Evolutionary conservation across 1,140 invertebrate species (phyloP).

Genomic region (Asbolus verrucosus): DNA sequence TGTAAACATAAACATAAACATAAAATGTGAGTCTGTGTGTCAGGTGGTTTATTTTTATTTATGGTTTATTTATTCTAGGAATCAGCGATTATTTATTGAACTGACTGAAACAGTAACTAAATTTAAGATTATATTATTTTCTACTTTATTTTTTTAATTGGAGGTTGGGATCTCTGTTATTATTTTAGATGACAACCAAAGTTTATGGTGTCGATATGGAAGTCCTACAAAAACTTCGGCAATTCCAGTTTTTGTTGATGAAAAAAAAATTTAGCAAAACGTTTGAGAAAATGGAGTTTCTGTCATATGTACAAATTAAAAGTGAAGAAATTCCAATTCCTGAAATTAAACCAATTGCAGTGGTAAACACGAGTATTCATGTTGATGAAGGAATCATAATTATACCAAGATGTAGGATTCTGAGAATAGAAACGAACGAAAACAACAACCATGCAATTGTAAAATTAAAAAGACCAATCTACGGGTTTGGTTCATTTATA

Average conservation of each 20-base stretch:
- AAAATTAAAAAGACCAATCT: background rate
- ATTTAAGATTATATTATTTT: conserved; percentile 23
- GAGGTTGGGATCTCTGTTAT: conserved; percentile 11
- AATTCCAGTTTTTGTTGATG: conserved; percentile 7
- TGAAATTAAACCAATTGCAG: conserved; percentile 1
- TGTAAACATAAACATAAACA: too few relatives aligned
- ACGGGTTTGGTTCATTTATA: background rate
- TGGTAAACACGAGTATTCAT: background rate
- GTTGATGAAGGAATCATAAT: background rate
- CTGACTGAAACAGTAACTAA: background rate
- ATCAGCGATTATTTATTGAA: too few relatives aligned
- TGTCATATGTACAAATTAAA: background rate
- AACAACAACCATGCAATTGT: conserved; percentile 9
- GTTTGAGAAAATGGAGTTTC: background rate
- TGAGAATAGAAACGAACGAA: background rate
- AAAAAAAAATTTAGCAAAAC: conserved; percentile 15
- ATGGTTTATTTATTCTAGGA: too few relatives aligned
- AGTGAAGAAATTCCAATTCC: conserved; percentile 10
- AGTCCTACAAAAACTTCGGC: conserved; percentile 2
- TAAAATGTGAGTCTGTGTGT: too few relatives aligned
- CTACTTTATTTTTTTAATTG: conserved; percentile 12
- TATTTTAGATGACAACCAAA: conserved; percentile 16
- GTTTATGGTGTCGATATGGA: conserved; percentile 1
- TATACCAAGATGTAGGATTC: background rate
- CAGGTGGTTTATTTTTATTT: too few relatives aligned